Percentiles rank a stretch among this genome's conserved stretches.
Evolutionary conservation across 2,797 vertebrate species (phyloP).

Genomic region (Gallirallus australis): DNA sequence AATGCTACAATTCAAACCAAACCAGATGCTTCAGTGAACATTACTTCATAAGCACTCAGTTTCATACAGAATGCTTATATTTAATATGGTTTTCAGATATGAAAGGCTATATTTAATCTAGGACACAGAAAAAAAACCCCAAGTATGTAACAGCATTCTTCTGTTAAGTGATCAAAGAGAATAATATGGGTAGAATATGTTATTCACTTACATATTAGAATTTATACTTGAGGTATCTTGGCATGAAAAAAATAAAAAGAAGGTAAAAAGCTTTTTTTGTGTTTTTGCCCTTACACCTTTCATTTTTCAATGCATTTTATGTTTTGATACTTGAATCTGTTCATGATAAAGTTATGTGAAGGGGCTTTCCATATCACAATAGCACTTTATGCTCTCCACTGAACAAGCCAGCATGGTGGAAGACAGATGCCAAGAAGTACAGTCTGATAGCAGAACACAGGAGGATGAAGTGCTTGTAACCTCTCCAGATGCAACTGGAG

Average conservation of each 20-base stretch:
- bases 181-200: not conserved
- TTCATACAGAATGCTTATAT: not conserved
- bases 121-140: not conserved
- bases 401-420: not conserved
- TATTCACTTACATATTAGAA: not conserved
- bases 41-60: not conserved
- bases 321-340: not conserved
- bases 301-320: not conserved
- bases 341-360: not conserved
- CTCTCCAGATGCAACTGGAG: not conserved
- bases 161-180: not conserved
- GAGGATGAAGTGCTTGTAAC: not conserved
- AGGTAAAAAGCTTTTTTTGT: not conserved
- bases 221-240: not conserved
- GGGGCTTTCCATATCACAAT: not conserved
- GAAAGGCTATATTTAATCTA: not conserved
- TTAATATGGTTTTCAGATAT: not conserved
- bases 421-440: not conserved
- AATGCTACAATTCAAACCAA: conserved; percentile 15
- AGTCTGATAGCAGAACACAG: not conserved
- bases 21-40: conserved; percentile 13
- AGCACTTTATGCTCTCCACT: not conserved
- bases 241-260: not conserved
- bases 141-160: not conserved
- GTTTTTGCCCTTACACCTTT: not conserved